These are phyloP conservation scores for Galerucella calmariensis DNA, from an alignment of 2,888 invertebrate species.

Conservation along the genomic window DNA sequence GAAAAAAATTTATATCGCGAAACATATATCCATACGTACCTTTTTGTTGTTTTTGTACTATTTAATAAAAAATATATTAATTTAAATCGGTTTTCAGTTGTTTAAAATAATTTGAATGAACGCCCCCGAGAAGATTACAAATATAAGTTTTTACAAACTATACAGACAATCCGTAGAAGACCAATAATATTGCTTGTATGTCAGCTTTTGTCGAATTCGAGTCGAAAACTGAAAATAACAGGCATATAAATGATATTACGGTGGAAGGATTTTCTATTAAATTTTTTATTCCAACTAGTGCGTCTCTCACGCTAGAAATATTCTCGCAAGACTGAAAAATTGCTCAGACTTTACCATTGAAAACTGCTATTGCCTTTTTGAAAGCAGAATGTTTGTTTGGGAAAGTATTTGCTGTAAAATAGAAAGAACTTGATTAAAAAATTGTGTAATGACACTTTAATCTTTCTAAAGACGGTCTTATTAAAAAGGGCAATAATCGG, in stretches of 20 bases:
- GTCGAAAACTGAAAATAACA: conserved; percentile 41
- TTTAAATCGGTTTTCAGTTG: no score
- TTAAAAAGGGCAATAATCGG: neutral
- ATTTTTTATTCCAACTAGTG: conserved; percentile 33
- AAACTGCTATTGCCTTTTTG: conserved; percentile 25
- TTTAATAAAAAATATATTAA: no score
- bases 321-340: conserved; percentile 33
- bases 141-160: no score
- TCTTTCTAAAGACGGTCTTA: neutral
- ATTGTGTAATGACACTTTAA: conserved; percentile 6
- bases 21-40: no score
- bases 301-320: conserved; percentile 27
- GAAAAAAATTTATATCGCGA: no score
- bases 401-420: conserved; percentile 21
- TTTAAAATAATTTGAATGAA: no score
- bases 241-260: conserved; percentile 40
- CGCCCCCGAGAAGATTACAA: no score
- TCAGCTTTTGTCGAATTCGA: conserved; percentile 41
- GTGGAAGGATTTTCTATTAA: conserved; percentile 34
- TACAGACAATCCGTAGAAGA: neutral
- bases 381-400: conserved; percentile 23
- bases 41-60: no score
- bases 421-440: conserved; percentile 17
- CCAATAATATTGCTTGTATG: conserved; percentile 38
- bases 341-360: conserved; percentile 25